A percentile compares a stretch with the other conserved stretches of the same genome.
Evolutionary conservation across 2,888 invertebrate genomes (phyloP).

Genomic region (Brenthis hecate): DNA sequence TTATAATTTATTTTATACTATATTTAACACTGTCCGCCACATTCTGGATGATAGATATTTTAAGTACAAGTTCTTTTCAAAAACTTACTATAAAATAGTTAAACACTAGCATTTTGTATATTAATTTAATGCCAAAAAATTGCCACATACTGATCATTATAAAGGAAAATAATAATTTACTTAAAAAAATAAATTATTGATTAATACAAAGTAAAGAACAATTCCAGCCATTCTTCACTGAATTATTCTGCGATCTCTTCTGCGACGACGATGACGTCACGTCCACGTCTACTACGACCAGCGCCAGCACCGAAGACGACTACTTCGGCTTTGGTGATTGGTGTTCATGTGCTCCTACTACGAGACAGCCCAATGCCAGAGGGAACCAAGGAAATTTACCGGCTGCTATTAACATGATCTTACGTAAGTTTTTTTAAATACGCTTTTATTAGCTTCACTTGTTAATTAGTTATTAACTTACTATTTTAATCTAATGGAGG

Average conservation of each 20-base stretch:
- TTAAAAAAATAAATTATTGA: neutral
- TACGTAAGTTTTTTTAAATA: slow-evolving; percentile 50
- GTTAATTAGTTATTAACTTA: too few relatives aligned
- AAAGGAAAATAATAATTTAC: slow-evolving; percentile 12
- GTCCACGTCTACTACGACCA: slow-evolving; percentile 44
- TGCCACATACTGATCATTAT: too few relatives aligned
- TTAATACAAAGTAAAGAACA: slow-evolving; percentile 7
- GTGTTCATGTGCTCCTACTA: slow-evolving; percentile 35
- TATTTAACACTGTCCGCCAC: too few relatives aligned
- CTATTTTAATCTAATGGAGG: too few relatives aligned
- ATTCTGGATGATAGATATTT: too few relatives aligned
- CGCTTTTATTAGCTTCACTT: too few relatives aligned
- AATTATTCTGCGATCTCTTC: slow-evolving; percentile 52
- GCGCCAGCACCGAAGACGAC: slow-evolving; percentile 40
- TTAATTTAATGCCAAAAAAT: too few relatives aligned
- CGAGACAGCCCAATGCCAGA: slow-evolving; percentile 37
- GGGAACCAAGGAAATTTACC: slow-evolving; percentile 31
- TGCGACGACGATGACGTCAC: slow-evolving; percentile 60
- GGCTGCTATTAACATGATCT: slow-evolving; percentile 47
- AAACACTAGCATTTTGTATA: too few relatives aligned
- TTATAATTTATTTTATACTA: too few relatives aligned
- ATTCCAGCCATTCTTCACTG: slow-evolving; percentile 59
- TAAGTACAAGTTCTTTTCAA: too few relatives aligned
- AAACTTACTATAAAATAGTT: too few relatives aligned
- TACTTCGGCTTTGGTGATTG: slow-evolving; percentile 43